These are phyloP conservation scores for Hemibagrus guttatus DNA, from an alignment of 2,797 vertebrate species.

Conservation along the genomic window DNA sequence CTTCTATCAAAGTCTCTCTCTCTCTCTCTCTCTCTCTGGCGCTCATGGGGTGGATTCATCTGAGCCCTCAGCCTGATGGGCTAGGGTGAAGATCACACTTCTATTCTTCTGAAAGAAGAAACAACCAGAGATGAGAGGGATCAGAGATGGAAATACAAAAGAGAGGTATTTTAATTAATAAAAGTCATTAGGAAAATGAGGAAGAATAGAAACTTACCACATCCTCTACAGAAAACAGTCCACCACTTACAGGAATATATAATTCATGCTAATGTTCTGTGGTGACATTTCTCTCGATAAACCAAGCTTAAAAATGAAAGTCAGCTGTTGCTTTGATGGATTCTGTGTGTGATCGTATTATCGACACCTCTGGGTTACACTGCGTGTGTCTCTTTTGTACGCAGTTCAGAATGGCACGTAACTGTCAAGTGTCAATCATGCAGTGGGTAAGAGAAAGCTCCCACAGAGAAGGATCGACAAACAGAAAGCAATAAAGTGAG, in stretches of 20 bases:
- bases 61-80: neutral
- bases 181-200: neutral
- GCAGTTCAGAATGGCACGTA: constrained; percentile 23
- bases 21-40: constrained; percentile 33
- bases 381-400: constrained; percentile 33
- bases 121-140: neutral
- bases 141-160: neutral
- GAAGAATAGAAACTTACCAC: neutral
- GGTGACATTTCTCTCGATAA: constrained; percentile 22
- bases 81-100: neutral
- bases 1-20: constrained; percentile 42
- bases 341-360: constrained; percentile 44
- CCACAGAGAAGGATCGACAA: constrained; percentile 4
- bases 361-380: constrained; percentile 30
- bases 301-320: constrained; percentile 16
- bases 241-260: neutral
- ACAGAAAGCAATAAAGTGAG: constrained; percentile 14
- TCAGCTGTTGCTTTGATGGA: constrained; percentile 12
- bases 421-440: constrained; percentile 44
- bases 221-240: neutral
- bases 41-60: neutral
- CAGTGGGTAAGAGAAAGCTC: constrained; percentile 24
- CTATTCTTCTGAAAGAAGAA: neutral
- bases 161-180: neutral
- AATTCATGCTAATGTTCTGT: neutral